Conservation (phyloP, 2,888 invertebrate species). For the Eledone cirrhosa region DNA sequence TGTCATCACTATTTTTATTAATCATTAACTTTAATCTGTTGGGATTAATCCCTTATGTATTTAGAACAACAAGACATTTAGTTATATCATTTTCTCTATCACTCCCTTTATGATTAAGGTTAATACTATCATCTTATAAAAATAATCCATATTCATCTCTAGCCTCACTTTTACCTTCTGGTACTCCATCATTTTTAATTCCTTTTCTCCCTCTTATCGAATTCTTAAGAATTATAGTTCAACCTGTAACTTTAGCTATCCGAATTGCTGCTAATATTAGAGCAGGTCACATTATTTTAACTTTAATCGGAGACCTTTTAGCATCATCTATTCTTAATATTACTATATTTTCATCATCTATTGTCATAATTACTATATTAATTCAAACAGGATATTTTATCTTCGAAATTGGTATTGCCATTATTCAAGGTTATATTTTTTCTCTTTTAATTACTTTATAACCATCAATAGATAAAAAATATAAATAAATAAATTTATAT, state of each 20-base stretch:
- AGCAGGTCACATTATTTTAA: too few relatives aligned
- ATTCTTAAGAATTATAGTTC: constrained; percentile 78
- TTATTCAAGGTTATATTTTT: constrained; percentile 49
- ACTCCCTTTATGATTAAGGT: constrained; percentile 74
- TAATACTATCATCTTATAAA: constrained; percentile 76
- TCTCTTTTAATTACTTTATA: constrained; percentile 42
- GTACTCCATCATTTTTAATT: constrained; percentile 74
- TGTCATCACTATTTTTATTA: constrained; percentile 72
- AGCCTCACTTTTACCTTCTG: constrained; percentile 76
- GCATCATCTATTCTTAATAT: too few relatives aligned
- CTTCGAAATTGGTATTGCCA: constrained; percentile 45
- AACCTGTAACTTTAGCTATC: constrained; percentile 76
- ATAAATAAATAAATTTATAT: neutral
- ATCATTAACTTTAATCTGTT: constrained; percentile 77
- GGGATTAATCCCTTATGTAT: constrained; percentile 78
- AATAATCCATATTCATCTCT: constrained; percentile 75
- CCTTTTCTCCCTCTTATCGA: constrained; percentile 81
- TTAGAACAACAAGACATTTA: constrained; percentile 76
- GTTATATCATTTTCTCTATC: constrained; percentile 72
- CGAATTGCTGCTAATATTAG: constrained; percentile 79
- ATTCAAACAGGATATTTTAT: too few relatives aligned
- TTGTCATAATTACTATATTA: too few relatives aligned
- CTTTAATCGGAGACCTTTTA: too few relatives aligned
- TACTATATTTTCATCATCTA: too few relatives aligned
- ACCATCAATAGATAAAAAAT: constrained; percentile 34